phyloP scores from a whole-genome alignment of 2,888 invertebrate genomes.

The Polymixis flavicincta region DNA sequence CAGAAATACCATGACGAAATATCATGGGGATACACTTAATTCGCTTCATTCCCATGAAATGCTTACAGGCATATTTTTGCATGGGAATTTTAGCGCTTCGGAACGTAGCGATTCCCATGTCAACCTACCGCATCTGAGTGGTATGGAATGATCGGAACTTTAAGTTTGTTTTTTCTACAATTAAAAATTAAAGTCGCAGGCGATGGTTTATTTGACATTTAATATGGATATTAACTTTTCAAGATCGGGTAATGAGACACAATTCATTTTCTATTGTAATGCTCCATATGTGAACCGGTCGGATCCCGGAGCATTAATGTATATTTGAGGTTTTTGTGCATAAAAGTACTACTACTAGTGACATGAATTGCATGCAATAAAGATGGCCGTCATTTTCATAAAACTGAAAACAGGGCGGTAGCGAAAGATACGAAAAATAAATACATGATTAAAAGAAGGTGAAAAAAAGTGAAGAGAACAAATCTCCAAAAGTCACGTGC shows the following conservation, averaged over 20 bases:
- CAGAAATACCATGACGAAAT: slow-evolving; percentile 52
- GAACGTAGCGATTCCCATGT: slow-evolving; percentile 72
- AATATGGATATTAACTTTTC: no score
- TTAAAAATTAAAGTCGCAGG: slow-evolving; percentile 25
- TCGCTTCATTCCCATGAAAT: slow-evolving; percentile 84
- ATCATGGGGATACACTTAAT: slow-evolving; percentile 73
- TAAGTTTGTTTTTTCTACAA: slow-evolving; percentile 40
- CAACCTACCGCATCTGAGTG: slow-evolving; percentile 77
- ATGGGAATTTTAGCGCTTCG: slow-evolving; percentile 78
- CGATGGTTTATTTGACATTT: slow-evolving; percentile 1
- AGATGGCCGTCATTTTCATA: no score
- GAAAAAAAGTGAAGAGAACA: background rate
- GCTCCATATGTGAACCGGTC: no score
- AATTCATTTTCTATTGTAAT: no score
- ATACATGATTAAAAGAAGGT: background rate
- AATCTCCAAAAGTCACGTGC: slow-evolving; percentile 39
- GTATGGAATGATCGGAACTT: slow-evolving; percentile 72
- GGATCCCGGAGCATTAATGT: no score
- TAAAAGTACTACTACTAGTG: no score
- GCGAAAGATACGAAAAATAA: background rate
- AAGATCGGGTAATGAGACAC: no score
- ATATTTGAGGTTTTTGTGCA: no score
- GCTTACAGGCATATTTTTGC: slow-evolving; percentile 74
- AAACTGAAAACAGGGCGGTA: background rate
- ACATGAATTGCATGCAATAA: background rate